Conservation (phyloP, 2,113 vertebrate species). For the Labrus mixtus region DNA sequence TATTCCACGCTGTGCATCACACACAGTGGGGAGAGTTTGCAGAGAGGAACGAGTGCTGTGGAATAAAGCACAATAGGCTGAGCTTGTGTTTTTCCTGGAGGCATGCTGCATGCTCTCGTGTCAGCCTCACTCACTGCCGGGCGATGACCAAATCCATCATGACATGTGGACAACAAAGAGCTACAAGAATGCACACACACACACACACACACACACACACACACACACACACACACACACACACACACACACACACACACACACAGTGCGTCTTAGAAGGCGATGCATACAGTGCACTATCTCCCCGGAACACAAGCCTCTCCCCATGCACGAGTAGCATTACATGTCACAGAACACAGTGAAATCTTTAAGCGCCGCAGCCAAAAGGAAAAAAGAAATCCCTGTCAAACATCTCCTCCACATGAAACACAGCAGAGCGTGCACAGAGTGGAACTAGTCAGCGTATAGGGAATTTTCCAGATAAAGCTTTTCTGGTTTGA, state of each 20-base stretch:
- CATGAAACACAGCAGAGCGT: conserved; percentile 66
- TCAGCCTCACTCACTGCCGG: conserved; percentile 74
- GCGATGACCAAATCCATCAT: conserved; percentile 79
- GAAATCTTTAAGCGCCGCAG: conserved; percentile 77
- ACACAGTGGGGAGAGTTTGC: conserved; percentile 52
- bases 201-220: conserved; percentile 9
- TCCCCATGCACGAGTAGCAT: conserved; percentile 65
- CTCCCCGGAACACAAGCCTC: conserved; percentile 74
- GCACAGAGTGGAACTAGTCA: conserved; percentile 60
- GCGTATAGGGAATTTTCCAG: conserved; percentile 56
- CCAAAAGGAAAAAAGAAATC: conserved; percentile 66
- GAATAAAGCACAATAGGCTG: conserved; percentile 72
- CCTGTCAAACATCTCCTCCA: conserved; percentile 64
- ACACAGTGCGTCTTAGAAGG: conserved; percentile 52
- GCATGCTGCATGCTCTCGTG: conserved; percentile 72
- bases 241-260: conserved; percentile 8
- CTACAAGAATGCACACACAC: conserved; percentile 62
- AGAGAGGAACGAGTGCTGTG: conserved; percentile 47
- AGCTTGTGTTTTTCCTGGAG: conserved; percentile 78
- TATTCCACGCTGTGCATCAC: conserved; percentile 51
- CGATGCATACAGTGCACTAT: conserved; percentile 53
- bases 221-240: conserved; percentile 28
- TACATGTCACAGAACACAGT: conserved; percentile 78
- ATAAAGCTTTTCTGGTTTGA: conserved; percentile 71
- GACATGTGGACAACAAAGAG: conserved; percentile 84